phyloP scores from a whole-genome alignment of 1,140 invertebrate species.

The Neoseiulus cucumeris region DNA sequence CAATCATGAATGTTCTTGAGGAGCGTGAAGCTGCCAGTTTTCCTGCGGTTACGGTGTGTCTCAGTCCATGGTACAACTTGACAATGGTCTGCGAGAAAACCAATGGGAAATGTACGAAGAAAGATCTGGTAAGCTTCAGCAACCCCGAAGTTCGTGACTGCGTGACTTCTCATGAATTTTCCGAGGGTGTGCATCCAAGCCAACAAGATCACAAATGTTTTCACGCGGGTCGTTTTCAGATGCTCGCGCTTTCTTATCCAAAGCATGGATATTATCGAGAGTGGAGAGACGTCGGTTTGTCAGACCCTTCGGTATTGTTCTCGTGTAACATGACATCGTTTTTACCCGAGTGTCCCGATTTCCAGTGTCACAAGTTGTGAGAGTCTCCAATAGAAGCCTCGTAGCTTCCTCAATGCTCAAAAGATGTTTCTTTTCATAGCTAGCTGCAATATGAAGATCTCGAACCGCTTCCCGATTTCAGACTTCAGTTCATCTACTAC shows the following conservation, averaged over 20 bases:
- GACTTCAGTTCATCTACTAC: neutral
- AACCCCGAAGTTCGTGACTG: too few species aligned
- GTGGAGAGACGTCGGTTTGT: too few species aligned
- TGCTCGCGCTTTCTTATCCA: neutral
- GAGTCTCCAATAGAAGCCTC: too few species aligned
- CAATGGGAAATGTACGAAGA: neutral
- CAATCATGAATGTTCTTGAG: neutral
- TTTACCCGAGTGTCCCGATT: neutral
- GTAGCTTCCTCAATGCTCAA: too few species aligned
- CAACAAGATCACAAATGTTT: too few species aligned
- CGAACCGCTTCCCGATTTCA: neutral
- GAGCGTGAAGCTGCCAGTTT: neutral
- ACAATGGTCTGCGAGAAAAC: neutral
- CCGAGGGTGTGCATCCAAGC: too few species aligned
- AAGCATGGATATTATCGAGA: neutral
- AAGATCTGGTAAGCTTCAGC: neutral
- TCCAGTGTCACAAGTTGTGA: neutral
- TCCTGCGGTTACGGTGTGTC: neutral
- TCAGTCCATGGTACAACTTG: neutral
- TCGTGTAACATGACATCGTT: neutral
- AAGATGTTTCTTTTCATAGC: too few species aligned
- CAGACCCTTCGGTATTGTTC: too few species aligned
- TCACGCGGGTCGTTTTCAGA: too few species aligned
- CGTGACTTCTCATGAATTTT: too few species aligned
- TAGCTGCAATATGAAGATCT: too few species aligned